Evolutionary conservation across 2,113 vertebrate genomes (phyloP).

Genomic region (Syrmaticus mikado): DNA sequence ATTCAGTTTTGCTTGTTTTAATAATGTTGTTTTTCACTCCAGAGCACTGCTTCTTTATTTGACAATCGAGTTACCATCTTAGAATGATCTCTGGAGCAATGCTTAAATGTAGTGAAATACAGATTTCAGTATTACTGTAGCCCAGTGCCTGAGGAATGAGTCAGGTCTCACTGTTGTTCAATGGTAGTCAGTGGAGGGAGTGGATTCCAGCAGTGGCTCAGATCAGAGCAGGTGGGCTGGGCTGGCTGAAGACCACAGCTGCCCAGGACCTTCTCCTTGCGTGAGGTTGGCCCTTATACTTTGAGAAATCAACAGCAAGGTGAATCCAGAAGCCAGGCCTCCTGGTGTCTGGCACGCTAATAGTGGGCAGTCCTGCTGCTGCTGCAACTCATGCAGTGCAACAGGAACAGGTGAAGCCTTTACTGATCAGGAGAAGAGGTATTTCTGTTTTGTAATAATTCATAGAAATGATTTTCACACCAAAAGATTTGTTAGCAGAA

Average conservation of each 20-base stretch:
- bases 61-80: neutral
- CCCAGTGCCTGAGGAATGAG: accelerated
- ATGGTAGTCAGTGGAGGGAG: neutral
- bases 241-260: neutral
- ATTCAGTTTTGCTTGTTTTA: neutral
- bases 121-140: neutral
- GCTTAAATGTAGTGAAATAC: neutral
- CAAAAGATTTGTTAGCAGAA: neutral
- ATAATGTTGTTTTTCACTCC: neutral
- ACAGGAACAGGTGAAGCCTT: neutral
- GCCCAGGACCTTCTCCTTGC: neutral
- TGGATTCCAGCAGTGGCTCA: neutral
- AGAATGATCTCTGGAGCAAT: neutral
- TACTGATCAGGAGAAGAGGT: neutral
- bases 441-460: neutral
- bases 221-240: neutral
- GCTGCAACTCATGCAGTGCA: neutral
- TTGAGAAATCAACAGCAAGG: neutral
- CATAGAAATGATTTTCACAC: neutral
- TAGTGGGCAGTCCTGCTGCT: neutral
- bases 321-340: neutral
- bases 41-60: neutral
- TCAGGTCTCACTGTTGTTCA: neutral
- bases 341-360: neutral
- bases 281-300: neutral